These are phyloP conservation scores for Metopia argyrocephala DNA, from an alignment of 2,888 invertebrate species.

Conservation along the genomic window DNA sequence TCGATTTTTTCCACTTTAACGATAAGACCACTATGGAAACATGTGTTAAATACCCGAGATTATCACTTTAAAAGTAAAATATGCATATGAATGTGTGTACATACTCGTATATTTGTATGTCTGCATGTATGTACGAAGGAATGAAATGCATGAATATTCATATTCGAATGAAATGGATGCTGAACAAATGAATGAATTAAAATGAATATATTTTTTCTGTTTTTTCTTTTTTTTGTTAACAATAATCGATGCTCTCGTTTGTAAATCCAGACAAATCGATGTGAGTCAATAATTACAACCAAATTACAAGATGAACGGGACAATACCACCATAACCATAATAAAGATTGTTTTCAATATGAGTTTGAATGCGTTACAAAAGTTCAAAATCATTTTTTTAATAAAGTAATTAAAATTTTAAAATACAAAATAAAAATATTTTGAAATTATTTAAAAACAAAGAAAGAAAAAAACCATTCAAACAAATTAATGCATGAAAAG, in stretches of 20 bases:
- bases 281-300: slow-evolving; percentile 58
- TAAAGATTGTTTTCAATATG: not conserved
- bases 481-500: too few species aligned
- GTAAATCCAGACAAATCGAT: slow-evolving; percentile 53
- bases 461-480: not conserved
- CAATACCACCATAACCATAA: not conserved
- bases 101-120: too few species aligned
- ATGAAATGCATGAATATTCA: not conserved
- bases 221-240: slow-evolving; percentile 1
- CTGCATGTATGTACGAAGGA: slow-evolving; percentile 11
- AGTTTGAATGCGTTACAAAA: not conserved
- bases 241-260: not conserved
- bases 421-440: slow-evolving; percentile 21
- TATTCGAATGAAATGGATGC: too few species aligned
- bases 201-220: not conserved
- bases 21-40: slow-evolving; percentile 54
- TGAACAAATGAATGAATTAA: slow-evolving; percentile 47
- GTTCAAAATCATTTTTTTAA: slow-evolving; percentile 43
- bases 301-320: slow-evolving; percentile 38
- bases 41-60: slow-evolving; percentile 54
- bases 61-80: slow-evolving; percentile 16
- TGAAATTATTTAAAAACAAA: too few species aligned
- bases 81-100: not conserved
- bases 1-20: not conserved
- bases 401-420: slow-evolving; percentile 50